A percentile compares a stretch with the other conserved stretches of the same genome.
phyloP scores from a whole-genome alignment of 2,113 vertebrate species.

The Leuciscus idus region DNA sequence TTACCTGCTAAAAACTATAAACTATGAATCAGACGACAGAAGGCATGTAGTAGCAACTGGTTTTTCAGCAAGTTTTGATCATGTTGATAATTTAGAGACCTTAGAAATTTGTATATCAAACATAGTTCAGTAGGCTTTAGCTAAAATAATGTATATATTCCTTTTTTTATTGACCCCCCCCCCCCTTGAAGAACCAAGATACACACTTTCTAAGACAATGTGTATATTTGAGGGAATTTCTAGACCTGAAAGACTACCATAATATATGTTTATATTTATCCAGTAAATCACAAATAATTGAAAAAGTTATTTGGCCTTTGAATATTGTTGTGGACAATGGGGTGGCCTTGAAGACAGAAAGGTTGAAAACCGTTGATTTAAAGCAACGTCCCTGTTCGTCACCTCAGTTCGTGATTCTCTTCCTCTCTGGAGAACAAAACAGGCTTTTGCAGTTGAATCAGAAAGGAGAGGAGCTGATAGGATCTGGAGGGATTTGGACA shows the following conservation, averaged over 20 bases:
- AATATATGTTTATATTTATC: no score
- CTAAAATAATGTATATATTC: background rate
- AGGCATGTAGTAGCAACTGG: no score
- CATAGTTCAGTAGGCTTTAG: no score
- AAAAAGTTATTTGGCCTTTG: background rate
- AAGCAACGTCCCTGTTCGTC: background rate
- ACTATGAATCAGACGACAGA: no score
- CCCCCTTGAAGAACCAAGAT: background rate
- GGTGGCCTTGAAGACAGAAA: background rate
- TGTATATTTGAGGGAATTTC: background rate
- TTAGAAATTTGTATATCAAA: no score
- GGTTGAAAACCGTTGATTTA: background rate
- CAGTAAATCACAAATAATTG: no score
- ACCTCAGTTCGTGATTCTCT: background rate
- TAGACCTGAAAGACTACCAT: no score
- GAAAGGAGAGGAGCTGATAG: slow-evolving; percentile 34
- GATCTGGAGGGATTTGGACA: slow-evolving; percentile 43
- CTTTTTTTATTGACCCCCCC: background rate
- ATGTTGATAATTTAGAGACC: no score
- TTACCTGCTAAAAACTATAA: no score
- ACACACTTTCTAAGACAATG: background rate
- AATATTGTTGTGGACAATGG: background rate
- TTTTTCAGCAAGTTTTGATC: no score
- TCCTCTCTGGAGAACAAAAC: slow-evolving; percentile 44
- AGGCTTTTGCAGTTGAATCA: slow-evolving; percentile 35